These are phyloP conservation scores for Adelognathus sp. DNA, from an alignment of 2,888 invertebrate species.

Conservation along the genomic window DNA sequence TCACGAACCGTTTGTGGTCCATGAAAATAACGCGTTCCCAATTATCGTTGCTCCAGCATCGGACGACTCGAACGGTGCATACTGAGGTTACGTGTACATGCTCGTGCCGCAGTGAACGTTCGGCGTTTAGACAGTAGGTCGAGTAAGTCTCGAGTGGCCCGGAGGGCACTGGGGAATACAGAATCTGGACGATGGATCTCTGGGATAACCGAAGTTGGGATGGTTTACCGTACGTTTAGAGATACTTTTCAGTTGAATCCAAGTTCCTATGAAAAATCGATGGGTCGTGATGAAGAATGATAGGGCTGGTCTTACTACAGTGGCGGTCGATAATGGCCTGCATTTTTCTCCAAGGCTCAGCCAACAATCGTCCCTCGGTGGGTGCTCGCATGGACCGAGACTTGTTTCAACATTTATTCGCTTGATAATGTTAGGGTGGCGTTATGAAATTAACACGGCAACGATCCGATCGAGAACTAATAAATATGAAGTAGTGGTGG, in stretches of 20 bases:
- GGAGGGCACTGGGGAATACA: neutral
- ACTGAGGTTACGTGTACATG: neutral
- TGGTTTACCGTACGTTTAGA: neutral
- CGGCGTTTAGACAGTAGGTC: conserved; percentile 29
- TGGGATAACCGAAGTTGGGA: neutral
- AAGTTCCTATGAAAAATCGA: neutral
- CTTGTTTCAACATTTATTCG: too few species aligned
- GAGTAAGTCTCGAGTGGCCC: conserved; percentile 32
- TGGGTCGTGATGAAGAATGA: too few species aligned
- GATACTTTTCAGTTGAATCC: neutral
- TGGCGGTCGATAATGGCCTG: too few species aligned
- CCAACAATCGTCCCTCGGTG: too few species aligned
- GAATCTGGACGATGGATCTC: conserved; percentile 17
- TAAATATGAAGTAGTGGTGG: too few species aligned
- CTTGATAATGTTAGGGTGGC: too few species aligned
- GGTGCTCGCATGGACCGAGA: too few species aligned
- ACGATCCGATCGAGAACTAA: too few species aligned
- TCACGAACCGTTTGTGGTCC: conserved; percentile 53
- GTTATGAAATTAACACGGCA: too few species aligned
- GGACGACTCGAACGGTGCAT: neutral
- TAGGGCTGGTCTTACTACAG: too few species aligned
- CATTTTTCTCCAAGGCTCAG: too few species aligned
- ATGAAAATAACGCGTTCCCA: conserved; percentile 51
- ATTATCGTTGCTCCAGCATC: conserved; percentile 50
- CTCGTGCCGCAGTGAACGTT: conserved; percentile 9